phyloP scores from a whole-genome alignment of 2,797 vertebrate genomes.

The Rallus crepitans region DNA sequence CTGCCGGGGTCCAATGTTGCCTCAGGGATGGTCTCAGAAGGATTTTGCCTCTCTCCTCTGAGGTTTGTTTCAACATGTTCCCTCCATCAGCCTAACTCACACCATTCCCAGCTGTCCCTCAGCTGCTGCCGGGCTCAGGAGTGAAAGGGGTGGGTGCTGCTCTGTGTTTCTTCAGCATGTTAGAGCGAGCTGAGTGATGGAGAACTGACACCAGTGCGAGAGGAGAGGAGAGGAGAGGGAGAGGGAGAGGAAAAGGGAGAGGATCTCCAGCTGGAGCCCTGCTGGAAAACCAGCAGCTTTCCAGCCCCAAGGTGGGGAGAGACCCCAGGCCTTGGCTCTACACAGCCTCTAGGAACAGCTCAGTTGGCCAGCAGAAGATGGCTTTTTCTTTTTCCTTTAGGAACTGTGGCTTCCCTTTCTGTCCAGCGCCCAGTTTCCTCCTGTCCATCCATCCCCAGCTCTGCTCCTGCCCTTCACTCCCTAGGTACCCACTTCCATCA shows the following conservation, averaged over 20 bases:
- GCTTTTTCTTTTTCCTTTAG: neutral
- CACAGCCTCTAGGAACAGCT: neutral
- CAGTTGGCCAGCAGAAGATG: neutral
- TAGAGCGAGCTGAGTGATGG: accelerated
- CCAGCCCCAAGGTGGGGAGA: neutral
- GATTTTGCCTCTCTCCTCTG: neutral
- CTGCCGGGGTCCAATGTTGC: neutral
- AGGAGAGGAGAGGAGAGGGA: no score
- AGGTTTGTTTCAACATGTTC: accelerated
- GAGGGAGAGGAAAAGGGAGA: no score
- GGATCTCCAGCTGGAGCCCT: neutral
- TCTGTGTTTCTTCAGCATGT: accelerated
- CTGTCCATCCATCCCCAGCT: neutral
- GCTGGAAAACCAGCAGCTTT: neutral
- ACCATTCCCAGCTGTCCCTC: neutral
- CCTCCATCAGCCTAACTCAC: neutral
- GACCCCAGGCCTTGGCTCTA: neutral
- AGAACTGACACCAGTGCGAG: neutral
- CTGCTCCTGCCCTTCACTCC: neutral
- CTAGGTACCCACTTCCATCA: neutral
- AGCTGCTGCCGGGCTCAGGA: neutral
- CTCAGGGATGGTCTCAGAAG: neutral
- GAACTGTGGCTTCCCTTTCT: neutral
- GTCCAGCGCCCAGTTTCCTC: accelerated
- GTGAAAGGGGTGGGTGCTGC: neutral